A percentile compares a stretch with the other conserved stretches of the same genome.
Evolutionary conservation across 1,140 invertebrate genomes (phyloP).

Genomic region (Drosophila tani): DNA sequence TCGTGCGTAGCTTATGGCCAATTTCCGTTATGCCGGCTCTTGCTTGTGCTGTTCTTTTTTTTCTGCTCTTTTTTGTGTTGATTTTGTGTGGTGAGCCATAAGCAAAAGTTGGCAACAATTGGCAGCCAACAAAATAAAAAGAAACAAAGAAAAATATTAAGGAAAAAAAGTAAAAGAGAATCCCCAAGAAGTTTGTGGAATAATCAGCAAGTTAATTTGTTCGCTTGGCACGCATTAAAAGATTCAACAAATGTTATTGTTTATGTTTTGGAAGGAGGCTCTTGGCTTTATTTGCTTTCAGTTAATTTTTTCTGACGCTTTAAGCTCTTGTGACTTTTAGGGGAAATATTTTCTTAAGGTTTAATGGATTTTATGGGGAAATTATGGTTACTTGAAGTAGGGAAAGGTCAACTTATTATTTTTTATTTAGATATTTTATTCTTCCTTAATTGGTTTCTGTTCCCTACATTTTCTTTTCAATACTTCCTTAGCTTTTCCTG

Average conservation of each 20-base stretch:
- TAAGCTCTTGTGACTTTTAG: not conserved
- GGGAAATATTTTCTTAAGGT: not conserved
- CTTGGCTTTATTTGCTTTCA: not conserved
- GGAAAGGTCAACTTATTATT: too few species aligned
- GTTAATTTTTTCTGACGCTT: not conserved
- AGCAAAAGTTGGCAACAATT: constrained; percentile 45
- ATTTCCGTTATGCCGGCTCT: constrained; percentile 70
- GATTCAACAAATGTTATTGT: constrained; percentile 28
- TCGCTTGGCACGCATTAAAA: constrained; percentile 34
- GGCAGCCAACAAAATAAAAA: constrained; percentile 29
- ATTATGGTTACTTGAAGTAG: too few species aligned
- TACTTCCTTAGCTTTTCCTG: not conserved
- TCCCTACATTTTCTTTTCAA: not conserved
- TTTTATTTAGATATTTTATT: not conserved
- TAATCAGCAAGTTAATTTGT: constrained; percentile 39
- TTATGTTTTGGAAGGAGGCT: constrained; percentile 5
- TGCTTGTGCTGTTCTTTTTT: constrained; percentile 11
- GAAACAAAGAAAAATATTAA: constrained; percentile 9
- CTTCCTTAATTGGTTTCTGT: too few species aligned
- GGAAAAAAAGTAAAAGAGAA: not conserved
- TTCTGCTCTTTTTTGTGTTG: not conserved
- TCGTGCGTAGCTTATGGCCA: constrained; percentile 80
- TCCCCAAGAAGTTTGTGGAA: constrained; percentile 23
- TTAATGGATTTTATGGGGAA: too few species aligned
- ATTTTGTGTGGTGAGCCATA: constrained; percentile 21